phyloP scores from a whole-genome alignment of 2,113 vertebrate species.

The Amphilophus citrinellus region DNA sequence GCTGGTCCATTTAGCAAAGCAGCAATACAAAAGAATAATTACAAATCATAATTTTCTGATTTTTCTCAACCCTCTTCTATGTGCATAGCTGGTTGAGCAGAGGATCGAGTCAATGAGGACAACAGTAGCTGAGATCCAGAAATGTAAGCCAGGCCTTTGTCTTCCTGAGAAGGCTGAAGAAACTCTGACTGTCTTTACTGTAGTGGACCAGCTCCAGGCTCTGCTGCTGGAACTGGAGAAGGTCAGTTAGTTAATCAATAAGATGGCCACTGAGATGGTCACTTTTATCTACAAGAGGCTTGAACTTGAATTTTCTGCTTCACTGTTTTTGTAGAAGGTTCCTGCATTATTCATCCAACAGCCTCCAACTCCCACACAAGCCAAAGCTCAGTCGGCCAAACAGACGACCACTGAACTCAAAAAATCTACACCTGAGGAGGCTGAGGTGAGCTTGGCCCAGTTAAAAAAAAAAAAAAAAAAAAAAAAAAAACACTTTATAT shows the following conservation, averaged over 20 bases:
- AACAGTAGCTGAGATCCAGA: constrained; percentile 84
- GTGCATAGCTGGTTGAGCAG: constrained; percentile 81
- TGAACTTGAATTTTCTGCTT: neutral
- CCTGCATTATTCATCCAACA: constrained; percentile 69
- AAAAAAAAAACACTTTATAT: neutral
- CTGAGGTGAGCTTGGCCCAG: constrained; percentile 22
- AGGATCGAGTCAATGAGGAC: constrained; percentile 87
- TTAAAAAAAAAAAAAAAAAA: neutral
- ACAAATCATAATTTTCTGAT: neutral
- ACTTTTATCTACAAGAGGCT: accelerated
- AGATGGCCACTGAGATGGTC: too few relatives aligned
- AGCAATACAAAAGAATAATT: neutral
- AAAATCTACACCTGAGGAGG: neutral
- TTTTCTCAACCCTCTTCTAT: neutral
- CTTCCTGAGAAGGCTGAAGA: constrained; percentile 82
- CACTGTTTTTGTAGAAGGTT: constrained; percentile 54
- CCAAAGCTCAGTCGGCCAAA: neutral
- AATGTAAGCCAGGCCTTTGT: constrained; percentile 82
- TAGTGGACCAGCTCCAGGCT: constrained; percentile 81
- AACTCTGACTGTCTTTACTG: constrained; percentile 85
- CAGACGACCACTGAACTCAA: neutral
- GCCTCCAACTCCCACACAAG: constrained; percentile 42
- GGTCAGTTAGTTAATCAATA: constrained; percentile 40
- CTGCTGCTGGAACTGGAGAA: constrained; percentile 87
- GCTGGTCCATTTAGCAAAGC: too few relatives aligned